Conservation (phyloP, 2,113 vertebrate genomes). For the Psilopsiagon aurifrons region DNA sequence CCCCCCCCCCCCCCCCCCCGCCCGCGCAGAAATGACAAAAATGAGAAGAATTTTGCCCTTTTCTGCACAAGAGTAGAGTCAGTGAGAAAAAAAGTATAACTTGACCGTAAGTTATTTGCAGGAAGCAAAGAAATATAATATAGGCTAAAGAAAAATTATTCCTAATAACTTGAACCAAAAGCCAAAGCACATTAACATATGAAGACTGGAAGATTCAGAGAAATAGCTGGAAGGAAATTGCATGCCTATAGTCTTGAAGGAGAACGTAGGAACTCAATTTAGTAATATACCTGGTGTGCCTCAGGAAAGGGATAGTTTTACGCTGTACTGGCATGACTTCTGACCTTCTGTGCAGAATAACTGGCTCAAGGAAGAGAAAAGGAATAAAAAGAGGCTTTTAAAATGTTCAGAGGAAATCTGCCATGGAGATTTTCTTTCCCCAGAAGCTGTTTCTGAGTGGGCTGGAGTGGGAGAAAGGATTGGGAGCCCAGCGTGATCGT, state of each 20-base stretch:
- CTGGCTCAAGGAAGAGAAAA: neutral
- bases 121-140: slow-evolving; percentile 25
- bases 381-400: neutral
- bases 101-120: slow-evolving; percentile 7
- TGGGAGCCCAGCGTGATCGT: fast-evolving
- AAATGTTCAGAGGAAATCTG: neutral
- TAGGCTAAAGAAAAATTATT: neutral
- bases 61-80: neutral
- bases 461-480: neutral
- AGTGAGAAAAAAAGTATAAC: neutral
- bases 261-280: slow-evolving; percentile 5
- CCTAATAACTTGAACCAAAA: neutral
- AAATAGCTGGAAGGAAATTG: neutral
- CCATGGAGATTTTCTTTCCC: neutral
- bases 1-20: no score
- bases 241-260: neutral
- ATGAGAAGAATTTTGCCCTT: slow-evolving; percentile 19
- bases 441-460: neutral
- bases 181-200: neutral
- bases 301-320: neutral
- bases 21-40: neutral
- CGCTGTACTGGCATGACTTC: neutral
- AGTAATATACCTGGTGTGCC: neutral
- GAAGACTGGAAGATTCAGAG: neutral
- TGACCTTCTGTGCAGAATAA: neutral